Evolutionary conservation across 2,113 vertebrate genomes (phyloP).

Genomic region (Podocnemis expansa): DNA sequence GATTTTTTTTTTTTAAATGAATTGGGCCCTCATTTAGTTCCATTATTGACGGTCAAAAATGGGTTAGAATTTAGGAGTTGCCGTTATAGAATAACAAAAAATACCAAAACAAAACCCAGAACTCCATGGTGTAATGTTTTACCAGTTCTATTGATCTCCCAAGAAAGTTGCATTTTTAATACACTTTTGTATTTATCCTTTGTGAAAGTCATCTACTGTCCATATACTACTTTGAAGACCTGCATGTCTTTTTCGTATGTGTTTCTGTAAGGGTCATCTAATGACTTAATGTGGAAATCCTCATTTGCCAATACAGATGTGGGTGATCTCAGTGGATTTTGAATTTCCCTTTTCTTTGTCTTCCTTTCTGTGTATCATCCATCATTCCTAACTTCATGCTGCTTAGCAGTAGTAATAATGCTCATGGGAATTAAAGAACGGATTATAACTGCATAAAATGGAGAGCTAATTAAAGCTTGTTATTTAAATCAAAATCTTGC

Average conservation of each 20-base stretch:
- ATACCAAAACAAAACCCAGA: no score
- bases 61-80: constrained; percentile 28
- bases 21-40: constrained; percentile 65
- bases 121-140: neutral
- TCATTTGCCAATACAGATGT: constrained; percentile 62
- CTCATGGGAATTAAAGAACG: constrained; percentile 67
- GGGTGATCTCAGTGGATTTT: constrained; percentile 64
- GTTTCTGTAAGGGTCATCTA: constrained; percentile 55
- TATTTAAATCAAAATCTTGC: constrained; percentile 65
- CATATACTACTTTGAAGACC: constrained; percentile 57
- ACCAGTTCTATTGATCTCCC: neutral
- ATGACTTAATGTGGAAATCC: constrained; percentile 62
- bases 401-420: constrained; percentile 66
- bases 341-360: constrained; percentile 71
- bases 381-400: constrained; percentile 70
- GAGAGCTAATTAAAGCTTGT: constrained; percentile 66
- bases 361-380: constrained; percentile 71
- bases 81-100: neutral
- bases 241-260: constrained; percentile 56
- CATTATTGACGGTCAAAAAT: constrained; percentile 33
- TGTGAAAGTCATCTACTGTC: constrained; percentile 53
- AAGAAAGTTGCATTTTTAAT: constrained; percentile 21
- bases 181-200: constrained; percentile 41
- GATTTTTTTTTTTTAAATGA: constrained; percentile 53
- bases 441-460: constrained; percentile 67